Base-by-base conservation (phyloP, 2,797 vertebrate genomes). In the Acanthopagrus latus region DNA sequence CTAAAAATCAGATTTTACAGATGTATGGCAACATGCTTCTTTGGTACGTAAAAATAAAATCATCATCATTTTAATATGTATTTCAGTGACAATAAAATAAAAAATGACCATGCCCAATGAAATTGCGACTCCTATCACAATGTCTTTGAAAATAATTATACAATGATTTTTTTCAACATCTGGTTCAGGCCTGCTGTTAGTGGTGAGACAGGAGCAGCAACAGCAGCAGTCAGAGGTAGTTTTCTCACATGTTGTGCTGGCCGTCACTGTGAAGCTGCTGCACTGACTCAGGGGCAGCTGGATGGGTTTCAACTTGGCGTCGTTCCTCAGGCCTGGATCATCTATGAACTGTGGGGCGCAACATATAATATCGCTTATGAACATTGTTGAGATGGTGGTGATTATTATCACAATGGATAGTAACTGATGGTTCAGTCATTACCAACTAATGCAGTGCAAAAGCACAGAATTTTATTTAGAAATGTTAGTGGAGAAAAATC, bases 251-350 rank as follows among this genome's bases (percentile, higher is more conserved):
- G 85, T 41, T 12, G 76, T 50, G 55, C 18, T 55, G 11, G 54
- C 10, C 5, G 29, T 52, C 17, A 71, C 69, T 2, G 82, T 73
- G 25, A 70, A 83, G n/a, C 77, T 71, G 74, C 76, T 86, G 43
- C 91, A 86, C 74, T 93, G 91, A 85, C 90, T 85, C 62, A 96
- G 88, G 59, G 95, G 95, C 72, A 96, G 93, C 81, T 91, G 93
- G 86, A 94, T 95, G 54, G 95, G 95, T 50, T 88, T 94, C 77
- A 93, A 89, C 55, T 86, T 92, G 69, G 80, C 85, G 62, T 95
- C 94, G 8, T 95, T 96, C 86, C 82, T 93, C 83, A 96, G 87
- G 60, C 89, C 90, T 3, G 94, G 94, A 78, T 96, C 95, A 74
- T 95, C 94, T 60, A 95, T 91, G 84, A 95, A 95, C 95, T 95